Base-by-base conservation (phyloP, 2,888 invertebrate species). In the Psylliodes chrysocephalus region DNA sequence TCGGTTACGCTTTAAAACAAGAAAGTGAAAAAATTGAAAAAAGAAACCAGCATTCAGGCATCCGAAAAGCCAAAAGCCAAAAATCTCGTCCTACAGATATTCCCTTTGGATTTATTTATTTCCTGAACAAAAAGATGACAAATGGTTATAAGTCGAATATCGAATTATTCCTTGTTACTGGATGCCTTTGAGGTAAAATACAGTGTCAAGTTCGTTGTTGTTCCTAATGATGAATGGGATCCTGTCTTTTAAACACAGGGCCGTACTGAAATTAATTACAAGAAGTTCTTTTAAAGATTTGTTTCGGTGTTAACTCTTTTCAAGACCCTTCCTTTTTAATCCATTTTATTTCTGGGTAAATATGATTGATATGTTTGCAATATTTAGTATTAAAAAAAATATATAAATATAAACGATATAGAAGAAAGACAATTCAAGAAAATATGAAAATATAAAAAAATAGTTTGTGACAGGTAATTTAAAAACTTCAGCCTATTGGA, bases 151-250 rank as follows among this genome's bases (percentile, higher is more conserved):
- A 72, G 72, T 67, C 70, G 62, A 69, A 73, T 73, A 74, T 74
- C 73, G 74, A 75, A 75, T 74, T 73, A 74, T 70, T 75, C 73
- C 70, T 75, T 74, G 72, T 59, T 74, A 71, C 75, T 71, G 71
- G 69, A 74, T 73, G 63, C 72, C 72, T 56, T 63, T 49, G 73
- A 75, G 73, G 72, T 73, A 72, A 70, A 73, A 71, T 73, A 70
- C 71, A 68, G 70, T 73, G 73, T 73, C 73, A 71, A 70, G 69
- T 57, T 70, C 71, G 67, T 69, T 71, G 60, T 63, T 42, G 61
- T 63, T 49, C 18, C 7, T 51, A 51, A 70, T 74, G 73, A 74
- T 73, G 71, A 71, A 74, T 74, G 59, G 71, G 63, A 54, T 68
- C 70, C 66, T 44, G 68, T 68, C 14, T 18, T 68, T 63, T 14